Base-by-base conservation (phyloP, 2,113 vertebrate species). In the Plotosus lineatus region DNA sequence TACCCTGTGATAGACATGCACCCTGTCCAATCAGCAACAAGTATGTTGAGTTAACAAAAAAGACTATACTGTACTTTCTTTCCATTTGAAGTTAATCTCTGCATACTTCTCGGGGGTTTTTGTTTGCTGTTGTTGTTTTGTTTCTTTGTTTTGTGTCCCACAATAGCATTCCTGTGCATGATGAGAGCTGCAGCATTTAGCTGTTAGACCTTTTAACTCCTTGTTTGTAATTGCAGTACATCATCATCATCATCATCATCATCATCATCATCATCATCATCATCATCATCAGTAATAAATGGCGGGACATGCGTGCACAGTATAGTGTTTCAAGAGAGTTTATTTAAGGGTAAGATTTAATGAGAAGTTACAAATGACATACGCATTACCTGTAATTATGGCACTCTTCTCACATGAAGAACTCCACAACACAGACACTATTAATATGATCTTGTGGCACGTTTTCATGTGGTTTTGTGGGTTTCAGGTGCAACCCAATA, bases 381-480 rank as follows among this genome's bases (percentile, higher is more conserved):
- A 56, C 55, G 28, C 44, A 55, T 8, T 78, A 31, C 48, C 48
- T 80, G 31, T 74, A 75, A 81, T 71, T 79, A 69, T 14, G 31
- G 51, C 40, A 46, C 36, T 15, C 38, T 80, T 72, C 69, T 78
- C 36, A 83, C 80, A 77, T 74, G 48, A 79, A 71, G 77, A 38
- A 63, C n/a, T 78, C 83, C 79, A 79, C 84, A 85, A 65, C 80
- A 71, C 72, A 80, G 65, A 23, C 44, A 14, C 63, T 80, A 82
- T 71, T 82, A 83, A 80, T 72, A 77, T 10, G 58, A 53, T 33
- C 40, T 55, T 63, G 78, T 68, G 84, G 81, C 73, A 81, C 66
- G 58, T 73, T 53, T 81, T 83, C 48, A 77, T 85, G 81, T 83
- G 84, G 58, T 78, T 85, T 69, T 38, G 36, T 0, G 46, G 17